A percentile compares a stretch with the other conserved stretches of the same genome.
phyloP scores from a whole-genome alignment of 2,113 vertebrate species.

The Vidua chalybeata region DNA sequence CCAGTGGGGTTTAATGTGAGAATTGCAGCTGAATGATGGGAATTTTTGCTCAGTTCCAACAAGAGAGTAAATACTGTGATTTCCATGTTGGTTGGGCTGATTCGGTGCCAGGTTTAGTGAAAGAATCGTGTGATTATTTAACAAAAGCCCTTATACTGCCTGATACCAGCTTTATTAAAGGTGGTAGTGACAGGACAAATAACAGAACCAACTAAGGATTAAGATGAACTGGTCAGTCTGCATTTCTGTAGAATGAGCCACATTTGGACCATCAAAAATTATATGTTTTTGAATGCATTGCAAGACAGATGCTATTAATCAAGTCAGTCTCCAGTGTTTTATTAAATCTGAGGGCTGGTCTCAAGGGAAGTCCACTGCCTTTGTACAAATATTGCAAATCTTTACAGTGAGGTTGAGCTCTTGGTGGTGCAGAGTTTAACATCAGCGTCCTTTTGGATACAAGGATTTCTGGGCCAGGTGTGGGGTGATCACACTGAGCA shows the following conservation, averaged over 20 bases:
- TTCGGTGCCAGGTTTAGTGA: not conserved
- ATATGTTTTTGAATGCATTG: not conserved
- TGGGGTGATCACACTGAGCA: not conserved
- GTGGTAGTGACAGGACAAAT: not conserved
- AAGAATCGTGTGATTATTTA: not conserved
- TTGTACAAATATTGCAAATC: not conserved
- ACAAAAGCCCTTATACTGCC: not conserved
- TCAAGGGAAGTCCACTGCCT: not conserved
- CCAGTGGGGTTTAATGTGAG: not conserved
- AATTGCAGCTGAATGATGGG: not conserved
- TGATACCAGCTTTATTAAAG: not conserved
- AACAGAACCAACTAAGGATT: not conserved
- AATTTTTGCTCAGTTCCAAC: not conserved
- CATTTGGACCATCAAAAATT: not conserved
- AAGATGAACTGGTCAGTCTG: not conserved
- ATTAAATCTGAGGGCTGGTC: not conserved
- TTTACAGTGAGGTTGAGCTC: not conserved
- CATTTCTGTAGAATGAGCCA: not conserved
- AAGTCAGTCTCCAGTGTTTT: constrained; percentile 2
- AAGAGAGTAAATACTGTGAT: not conserved
- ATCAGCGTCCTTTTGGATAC: accelerated
- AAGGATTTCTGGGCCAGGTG: not conserved
- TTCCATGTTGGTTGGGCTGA: not conserved
- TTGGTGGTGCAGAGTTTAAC: not conserved
- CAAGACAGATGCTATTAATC: not conserved